Base-by-base conservation (phyloP, 2,113 vertebrate species). In the Falcunculus frontatus region DNA sequence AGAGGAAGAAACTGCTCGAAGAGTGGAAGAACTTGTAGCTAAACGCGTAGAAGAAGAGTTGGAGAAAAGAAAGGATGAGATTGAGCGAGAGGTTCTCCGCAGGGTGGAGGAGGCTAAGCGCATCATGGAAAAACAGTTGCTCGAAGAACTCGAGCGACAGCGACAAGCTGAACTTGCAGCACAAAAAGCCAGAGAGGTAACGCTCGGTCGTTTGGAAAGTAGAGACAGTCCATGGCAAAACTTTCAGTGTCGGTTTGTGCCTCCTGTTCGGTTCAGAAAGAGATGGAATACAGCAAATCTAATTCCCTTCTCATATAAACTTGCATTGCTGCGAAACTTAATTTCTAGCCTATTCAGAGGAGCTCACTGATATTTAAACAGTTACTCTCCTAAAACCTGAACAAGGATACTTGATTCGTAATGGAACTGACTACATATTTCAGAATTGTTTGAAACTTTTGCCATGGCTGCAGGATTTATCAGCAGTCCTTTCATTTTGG, bases 141-240 rank as follows among this genome's bases (percentile, higher is more conserved):
- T 99, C 98, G 99, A 99, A 98, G 99, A 99, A 98, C 98, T 99
- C 98, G 99, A 99, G 98, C 98, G 98, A 97, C 99, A 99, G 98
- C 98, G 99, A 98, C 99, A 99, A 98, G 99, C 99, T 67, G 99
- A 99, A 98, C 98, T 99, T 98, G 98, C 99, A 60, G 99, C 99
- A 77, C 99, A 99, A 98, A 99, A 99, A 98, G 99, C 99, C 97
- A 99, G 99, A 99, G 99, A 99, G 99, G 99, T 99, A 99, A 99
- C 99, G 99, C 99, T 99, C 98, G 98, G 99, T 99, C 99, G 99
- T 99, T 99, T 98, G 99, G 99, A 99, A 99, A 98, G 98, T 98
- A 99, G 98, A 98, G 98, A 98, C 98, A 98, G 98, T 98, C 98
- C 98, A 98, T 99, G 98, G 99, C 98, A 99, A 98, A 99, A 98